Evolutionary conservation across 2,113 vertebrate genomes (phyloP).

Genomic region (Leucosticte australis): DNA sequence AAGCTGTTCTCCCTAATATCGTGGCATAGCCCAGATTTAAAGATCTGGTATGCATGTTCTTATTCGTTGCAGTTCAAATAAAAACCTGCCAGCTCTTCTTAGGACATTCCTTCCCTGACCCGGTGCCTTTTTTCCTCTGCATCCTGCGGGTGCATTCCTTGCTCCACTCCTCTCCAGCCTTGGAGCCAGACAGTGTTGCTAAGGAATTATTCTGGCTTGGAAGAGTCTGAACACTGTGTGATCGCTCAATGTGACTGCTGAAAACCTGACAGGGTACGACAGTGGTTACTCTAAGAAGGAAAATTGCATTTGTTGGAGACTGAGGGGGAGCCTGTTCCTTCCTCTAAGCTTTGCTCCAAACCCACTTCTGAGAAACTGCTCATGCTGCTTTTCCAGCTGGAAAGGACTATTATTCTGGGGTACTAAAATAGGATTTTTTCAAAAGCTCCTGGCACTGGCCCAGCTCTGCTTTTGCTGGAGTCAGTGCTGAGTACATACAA

Average conservation of each 20-base stretch:
- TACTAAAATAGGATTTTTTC: not conserved
- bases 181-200: conserved; percentile 25
- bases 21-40: not conserved
- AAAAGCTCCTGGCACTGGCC: not conserved
- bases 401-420: not conserved
- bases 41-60: not conserved
- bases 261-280: not conserved
- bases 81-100: not conserved
- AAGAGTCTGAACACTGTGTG: not conserved
- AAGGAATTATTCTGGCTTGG: conserved; percentile 40
- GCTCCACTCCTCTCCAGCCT: not conserved
- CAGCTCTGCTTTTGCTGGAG: not conserved
- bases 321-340: not conserved
- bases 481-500: not conserved
- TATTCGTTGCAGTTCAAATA: not conserved
- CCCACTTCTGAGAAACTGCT: not conserved
- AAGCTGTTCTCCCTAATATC: not conserved
- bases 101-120: not conserved
- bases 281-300: not conserved
- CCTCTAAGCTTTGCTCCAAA: not conserved
- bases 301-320: not conserved
- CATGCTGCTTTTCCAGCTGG: not conserved
- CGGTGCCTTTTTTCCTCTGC: not conserved
- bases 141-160: not conserved
- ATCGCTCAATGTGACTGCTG: not conserved